Conservation (phyloP, 2,888 invertebrate genomes). For the Macrophya alboannulata region DNA sequence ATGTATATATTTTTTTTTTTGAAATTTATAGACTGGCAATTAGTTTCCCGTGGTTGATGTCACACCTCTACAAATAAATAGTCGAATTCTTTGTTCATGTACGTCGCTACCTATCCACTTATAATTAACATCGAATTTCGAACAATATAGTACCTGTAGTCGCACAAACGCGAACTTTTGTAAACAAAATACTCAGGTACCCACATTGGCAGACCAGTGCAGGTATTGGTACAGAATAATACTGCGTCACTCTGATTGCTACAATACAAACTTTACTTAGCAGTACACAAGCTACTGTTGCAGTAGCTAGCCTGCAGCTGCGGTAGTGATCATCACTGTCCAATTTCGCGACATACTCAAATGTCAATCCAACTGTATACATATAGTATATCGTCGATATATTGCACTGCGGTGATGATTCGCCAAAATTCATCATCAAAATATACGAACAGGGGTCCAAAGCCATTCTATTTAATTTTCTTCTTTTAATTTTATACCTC, state of each 20-base stretch:
- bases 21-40: no score
- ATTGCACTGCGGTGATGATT: not conserved
- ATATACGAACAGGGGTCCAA: not conserved
- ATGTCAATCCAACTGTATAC: not conserved
- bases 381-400: not conserved
- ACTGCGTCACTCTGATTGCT: conserved; percentile 12
- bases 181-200: not conserved
- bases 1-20: no score
- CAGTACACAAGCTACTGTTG: not conserved
- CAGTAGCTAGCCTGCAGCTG: not conserved
- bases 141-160: not conserved
- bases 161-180: not conserved
- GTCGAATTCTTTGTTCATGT: no score
- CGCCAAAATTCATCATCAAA: no score
- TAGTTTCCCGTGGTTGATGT: no score
- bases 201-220: not conserved
- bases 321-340: not conserved
- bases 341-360: not conserved
- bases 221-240: not conserved
- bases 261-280: conserved; percentile 21
- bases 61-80: no score
- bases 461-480: not conserved
- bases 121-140: not conserved
- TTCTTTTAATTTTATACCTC: not conserved
- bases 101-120: no score